These are phyloP conservation scores for Brachyhypopomus gauderio DNA, from an alignment of 2,113 vertebrate genomes.

Conservation along the genomic window DNA sequence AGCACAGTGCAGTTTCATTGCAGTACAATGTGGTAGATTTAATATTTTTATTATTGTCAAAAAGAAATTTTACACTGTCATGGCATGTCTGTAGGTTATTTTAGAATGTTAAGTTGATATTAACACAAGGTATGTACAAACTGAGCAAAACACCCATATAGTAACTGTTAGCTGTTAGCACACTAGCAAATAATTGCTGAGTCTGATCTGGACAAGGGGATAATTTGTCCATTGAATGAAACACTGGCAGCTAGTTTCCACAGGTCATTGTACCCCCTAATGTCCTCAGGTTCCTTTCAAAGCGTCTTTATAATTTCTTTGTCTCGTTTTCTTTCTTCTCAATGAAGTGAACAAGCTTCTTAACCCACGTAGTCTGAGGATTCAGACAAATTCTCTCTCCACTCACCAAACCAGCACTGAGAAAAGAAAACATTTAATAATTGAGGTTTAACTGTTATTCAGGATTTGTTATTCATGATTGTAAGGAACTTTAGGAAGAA, in stretches of 20 bases:
- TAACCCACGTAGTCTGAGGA: conserved; percentile 69
- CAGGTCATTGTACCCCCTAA: background rate
- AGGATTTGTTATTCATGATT: background rate
- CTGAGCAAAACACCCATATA: background rate
- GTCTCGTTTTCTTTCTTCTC: conserved; percentile 55
- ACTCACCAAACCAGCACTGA: conserved; percentile 67
- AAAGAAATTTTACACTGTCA: too few relatives aligned
- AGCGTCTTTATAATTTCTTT: conserved; percentile 16
- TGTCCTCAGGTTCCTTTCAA: background rate
- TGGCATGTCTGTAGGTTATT: too few relatives aligned
- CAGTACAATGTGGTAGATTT: too few relatives aligned
- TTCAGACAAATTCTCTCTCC: conserved; percentile 73
- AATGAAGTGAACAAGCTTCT: conserved; percentile 68
- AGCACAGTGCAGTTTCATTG: too few relatives aligned
- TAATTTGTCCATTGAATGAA: background rate
- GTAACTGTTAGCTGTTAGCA: background rate
- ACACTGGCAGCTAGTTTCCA: background rate
- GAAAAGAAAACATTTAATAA: background rate
- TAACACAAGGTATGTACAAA: too few relatives aligned
- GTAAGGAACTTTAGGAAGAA: background rate
- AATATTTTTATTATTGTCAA: too few relatives aligned
- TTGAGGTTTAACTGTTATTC: background rate
- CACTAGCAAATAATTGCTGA: background rate
- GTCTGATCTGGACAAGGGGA: conserved; percentile 7
- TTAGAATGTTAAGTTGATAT: too few relatives aligned